Conservation (phyloP, 2,113 vertebrate species). For the Leptobrachium leishanense region DNA sequence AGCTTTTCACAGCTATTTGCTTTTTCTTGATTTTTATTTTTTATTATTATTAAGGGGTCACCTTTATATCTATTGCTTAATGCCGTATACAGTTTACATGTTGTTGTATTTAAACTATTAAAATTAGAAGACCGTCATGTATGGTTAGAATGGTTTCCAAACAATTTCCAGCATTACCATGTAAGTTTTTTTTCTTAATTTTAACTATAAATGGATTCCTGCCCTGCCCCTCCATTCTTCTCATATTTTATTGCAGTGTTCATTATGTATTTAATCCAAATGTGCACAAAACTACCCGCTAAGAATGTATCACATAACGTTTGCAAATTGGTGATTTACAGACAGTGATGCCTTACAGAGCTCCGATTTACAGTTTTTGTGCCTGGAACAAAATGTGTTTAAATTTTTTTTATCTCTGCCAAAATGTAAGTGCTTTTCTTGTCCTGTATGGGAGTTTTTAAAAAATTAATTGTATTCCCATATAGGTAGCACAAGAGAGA, state of each 20-base stretch:
- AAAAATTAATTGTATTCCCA: slow-evolving; percentile 52
- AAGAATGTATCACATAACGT: slow-evolving; percentile 61
- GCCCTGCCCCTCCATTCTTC: slow-evolving; percentile 4
- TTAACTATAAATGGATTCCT: too few relatives aligned
- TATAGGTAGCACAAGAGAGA: slow-evolving; percentile 61
- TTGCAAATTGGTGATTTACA: slow-evolving; percentile 61
- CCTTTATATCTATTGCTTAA: slow-evolving; percentile 45
- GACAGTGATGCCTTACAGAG: slow-evolving; percentile 82
- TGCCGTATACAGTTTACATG: slow-evolving; percentile 59
- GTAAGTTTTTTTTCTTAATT: slow-evolving; percentile 58
- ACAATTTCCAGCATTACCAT: slow-evolving; percentile 52
- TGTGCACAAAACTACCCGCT: slow-evolving; percentile 53
- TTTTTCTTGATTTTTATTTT: not conserved
- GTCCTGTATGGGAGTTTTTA: slow-evolving; percentile 60
- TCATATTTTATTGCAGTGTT: slow-evolving; percentile 52
- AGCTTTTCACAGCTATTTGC: not conserved
- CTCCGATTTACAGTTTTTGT: slow-evolving; percentile 68
- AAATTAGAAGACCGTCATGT: slow-evolving; percentile 55
- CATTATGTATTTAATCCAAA: slow-evolving; percentile 54
- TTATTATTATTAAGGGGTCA: not conserved
- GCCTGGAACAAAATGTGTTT: slow-evolving; percentile 63
- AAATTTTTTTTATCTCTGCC: slow-evolving; percentile 58
- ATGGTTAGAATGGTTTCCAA: slow-evolving; percentile 60
- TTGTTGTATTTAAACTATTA: slow-evolving; percentile 58
- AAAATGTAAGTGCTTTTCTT: slow-evolving; percentile 61